These are phyloP conservation scores for Microctonus brassicae DNA, from an alignment of 2,888 invertebrate genomes.

Conservation along the genomic window DNA sequence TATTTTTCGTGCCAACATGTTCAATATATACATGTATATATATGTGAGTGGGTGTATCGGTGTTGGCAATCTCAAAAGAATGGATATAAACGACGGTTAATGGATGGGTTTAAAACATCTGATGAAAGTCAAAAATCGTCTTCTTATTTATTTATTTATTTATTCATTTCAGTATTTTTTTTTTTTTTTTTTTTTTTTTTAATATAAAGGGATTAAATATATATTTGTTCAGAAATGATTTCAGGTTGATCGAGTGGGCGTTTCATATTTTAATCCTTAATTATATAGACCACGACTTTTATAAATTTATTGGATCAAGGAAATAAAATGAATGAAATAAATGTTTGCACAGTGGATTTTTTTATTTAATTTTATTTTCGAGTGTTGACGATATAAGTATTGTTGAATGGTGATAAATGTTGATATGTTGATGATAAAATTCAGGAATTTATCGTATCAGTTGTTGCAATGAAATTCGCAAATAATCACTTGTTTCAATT, in stretches of 20 bases:
- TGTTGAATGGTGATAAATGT: background rate
- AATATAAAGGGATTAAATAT: background rate
- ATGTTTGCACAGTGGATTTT: background rate
- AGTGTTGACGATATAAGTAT: background rate
- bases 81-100: conserved; percentile 8
- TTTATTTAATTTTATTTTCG: background rate
- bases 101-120: conserved; percentile 4
- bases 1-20: too few relatives aligned
- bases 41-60: background rate
- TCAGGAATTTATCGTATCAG: background rate
- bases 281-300: background rate
- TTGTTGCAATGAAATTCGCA: background rate
- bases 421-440: background rate
- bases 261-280: background rate
- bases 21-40: background rate
- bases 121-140: conserved; percentile 6
- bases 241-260: background rate
- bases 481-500: background rate
- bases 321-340: background rate
- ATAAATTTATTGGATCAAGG: background rate
- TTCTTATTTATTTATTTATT: background rate
- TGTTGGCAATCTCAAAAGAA: background rate
- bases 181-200: background rate
- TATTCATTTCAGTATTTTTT: background rate
- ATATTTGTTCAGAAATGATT: background rate